Evolutionary conservation across 1,140 invertebrate genomes (phyloP).

Genomic region (Formica exsecta): DNA sequence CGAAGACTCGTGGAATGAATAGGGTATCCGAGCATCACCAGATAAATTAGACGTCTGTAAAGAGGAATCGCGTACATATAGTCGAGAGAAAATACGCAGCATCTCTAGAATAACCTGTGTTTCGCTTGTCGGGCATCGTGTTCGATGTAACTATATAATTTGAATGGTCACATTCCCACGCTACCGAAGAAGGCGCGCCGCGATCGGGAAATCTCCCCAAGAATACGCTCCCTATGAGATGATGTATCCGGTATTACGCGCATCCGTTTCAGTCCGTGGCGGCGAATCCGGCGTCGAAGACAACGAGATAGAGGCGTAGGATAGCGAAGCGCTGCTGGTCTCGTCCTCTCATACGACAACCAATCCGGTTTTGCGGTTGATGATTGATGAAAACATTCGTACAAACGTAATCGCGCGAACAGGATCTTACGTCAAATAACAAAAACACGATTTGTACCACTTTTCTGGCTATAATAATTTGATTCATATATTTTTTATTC

Average conservation of each 20-base stretch:
- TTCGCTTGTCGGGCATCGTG: slow-evolving; percentile 20
- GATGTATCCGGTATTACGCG: slow-evolving; percentile 18
- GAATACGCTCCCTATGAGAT: background rate
- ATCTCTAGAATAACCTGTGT: background rate
- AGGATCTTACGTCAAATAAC: slow-evolving; percentile 17
- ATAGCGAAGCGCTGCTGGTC: background rate
- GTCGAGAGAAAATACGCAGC: slow-evolving; percentile 17
- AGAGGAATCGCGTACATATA: background rate
- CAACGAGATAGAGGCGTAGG: background rate
- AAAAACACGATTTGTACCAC: background rate
- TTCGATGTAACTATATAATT: slow-evolving; percentile 50
- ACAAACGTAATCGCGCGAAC: slow-evolving; percentile 10
- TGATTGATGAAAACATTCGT: slow-evolving; percentile 29
- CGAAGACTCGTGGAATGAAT: background rate
- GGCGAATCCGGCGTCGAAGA: slow-evolving; percentile 18
- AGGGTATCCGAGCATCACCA: too few species aligned
- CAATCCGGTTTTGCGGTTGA: slow-evolving; percentile 48
- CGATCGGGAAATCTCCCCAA: slow-evolving; percentile 17
- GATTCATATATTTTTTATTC: background rate
- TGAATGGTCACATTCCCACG: slow-evolving; percentile 59
- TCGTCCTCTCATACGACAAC: background rate
- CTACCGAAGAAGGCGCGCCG: background rate
- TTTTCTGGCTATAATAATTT: background rate
- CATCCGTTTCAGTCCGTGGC: slow-evolving; percentile 40
- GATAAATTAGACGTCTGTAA: background rate